Conservation (phyloP, 1,140 invertebrate species). For the Brachystomella parvula region DNA sequence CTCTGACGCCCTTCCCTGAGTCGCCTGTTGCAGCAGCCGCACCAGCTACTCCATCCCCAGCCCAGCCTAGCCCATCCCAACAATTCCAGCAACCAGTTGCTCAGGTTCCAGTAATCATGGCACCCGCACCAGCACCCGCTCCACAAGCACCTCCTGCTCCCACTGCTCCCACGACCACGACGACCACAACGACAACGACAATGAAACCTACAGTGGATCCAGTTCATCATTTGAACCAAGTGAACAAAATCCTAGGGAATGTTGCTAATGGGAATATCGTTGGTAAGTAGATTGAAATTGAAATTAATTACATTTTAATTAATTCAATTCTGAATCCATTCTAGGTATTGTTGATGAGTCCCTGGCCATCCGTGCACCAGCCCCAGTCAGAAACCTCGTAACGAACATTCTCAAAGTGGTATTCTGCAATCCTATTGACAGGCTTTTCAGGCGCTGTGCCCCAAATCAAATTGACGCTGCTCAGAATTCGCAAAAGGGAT, state of each 20-base stretch:
- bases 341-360: conserved; percentile 6
- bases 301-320: not conserved
- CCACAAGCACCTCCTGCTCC: conserved; percentile 4
- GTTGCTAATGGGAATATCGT: conserved; percentile 32
- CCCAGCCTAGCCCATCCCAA: not conserved
- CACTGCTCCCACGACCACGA: conserved; percentile 17
- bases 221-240: conserved; percentile 22
- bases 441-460: conserved; percentile 30
- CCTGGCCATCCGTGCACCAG: conserved; percentile 26
- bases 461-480: no score
- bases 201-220: conserved; percentile 23
- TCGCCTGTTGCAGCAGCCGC: not conserved
- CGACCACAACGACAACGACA: not conserved
- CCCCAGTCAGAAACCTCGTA: conserved; percentile 32
- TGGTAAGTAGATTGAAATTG: conserved; percentile 12
- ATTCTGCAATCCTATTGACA: conserved; percentile 33
- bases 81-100: not conserved
- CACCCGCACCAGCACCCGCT: not conserved
- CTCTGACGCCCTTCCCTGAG: no score
- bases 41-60: not conserved
- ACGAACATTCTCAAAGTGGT: conserved; percentile 33
- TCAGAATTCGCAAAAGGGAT: no score
- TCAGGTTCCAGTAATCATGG: not conserved
- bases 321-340: not conserved
- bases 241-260: conserved; percentile 28